phyloP scores from a whole-genome alignment of 2,888 invertebrate genomes.

The Silvanus unidentatus region DNA sequence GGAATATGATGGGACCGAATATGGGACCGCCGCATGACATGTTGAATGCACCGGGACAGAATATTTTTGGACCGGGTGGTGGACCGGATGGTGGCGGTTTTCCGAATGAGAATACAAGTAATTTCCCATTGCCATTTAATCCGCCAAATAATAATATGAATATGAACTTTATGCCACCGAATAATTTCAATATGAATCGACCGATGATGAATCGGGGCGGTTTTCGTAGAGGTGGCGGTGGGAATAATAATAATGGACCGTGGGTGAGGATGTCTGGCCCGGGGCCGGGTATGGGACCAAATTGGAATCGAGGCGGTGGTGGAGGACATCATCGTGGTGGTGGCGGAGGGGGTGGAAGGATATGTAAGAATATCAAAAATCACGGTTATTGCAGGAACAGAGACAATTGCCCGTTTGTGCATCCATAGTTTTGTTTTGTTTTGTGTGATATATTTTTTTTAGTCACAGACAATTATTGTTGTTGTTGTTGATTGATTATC shows the following conservation, averaged over 20 bases:
- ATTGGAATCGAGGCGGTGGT: conserved; percentile 50
- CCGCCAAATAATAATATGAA: conserved; percentile 45
- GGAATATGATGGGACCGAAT: conserved; percentile 46
- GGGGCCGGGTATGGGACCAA: conserved; percentile 31
- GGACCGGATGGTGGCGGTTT: conserved; percentile 26
- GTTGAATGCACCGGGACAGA: conserved; percentile 36
- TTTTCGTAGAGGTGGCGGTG: conserved; percentile 32
- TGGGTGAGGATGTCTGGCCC: conserved; percentile 47
- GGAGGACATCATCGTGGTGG: conserved; percentile 45
- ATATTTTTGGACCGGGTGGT: conserved; percentile 44
- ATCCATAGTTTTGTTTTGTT: conserved; percentile 48
- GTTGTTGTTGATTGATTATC: no score
- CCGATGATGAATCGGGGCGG: conserved; percentile 29
- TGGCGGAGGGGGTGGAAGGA: conserved; percentile 47
- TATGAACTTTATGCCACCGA: no score
- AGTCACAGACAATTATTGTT: no score
- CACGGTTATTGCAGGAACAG: conserved; percentile 77
- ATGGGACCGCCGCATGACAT: conserved; percentile 39
- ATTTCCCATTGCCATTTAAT: conserved; percentile 46
- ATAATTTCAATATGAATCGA: conserved; percentile 39
- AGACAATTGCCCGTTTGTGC: conserved; percentile 76
- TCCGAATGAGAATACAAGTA: conserved; percentile 35
- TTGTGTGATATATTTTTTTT: background rate
- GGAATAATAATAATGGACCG: conserved; percentile 42
- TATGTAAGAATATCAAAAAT: conserved; percentile 75